Conservation (phyloP, 2,888 invertebrate genomes). For the Matsumyia berberina region DNA sequence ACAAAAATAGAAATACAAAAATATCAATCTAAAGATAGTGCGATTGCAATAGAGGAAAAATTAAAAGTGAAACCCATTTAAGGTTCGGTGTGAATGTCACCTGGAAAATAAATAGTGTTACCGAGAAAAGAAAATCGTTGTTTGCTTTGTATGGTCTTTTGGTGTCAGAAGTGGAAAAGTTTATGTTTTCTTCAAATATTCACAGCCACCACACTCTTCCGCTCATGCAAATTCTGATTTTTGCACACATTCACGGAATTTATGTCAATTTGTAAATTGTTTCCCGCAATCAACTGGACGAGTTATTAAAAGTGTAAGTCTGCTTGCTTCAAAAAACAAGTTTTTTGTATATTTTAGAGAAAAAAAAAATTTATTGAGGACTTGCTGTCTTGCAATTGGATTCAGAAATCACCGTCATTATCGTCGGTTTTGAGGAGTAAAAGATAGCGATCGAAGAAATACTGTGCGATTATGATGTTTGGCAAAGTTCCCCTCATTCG, state of each 20-base stretch:
- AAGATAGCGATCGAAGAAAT: slow-evolving; percentile 6
- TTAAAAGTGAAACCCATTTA: slow-evolving; percentile 57
- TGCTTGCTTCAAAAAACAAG: slow-evolving; percentile 51
- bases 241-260: slow-evolving; percentile 62
- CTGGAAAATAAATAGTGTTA: slow-evolving; percentile 53
- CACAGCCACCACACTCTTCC: not conserved
- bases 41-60: slow-evolving; percentile 16
- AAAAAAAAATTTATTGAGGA: slow-evolving; percentile 31
- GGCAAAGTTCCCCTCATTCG: too few relatives aligned
- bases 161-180: slow-evolving; percentile 35
- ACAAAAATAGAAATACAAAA: slow-evolving; percentile 36
- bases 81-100: slow-evolving; percentile 41
- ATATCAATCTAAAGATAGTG: slow-evolving; percentile 23
- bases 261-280: slow-evolving; percentile 58
- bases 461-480: slow-evolving; percentile 32
- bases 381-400: slow-evolving; percentile 45
- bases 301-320: slow-evolving; percentile 63
- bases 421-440: slow-evolving; percentile 10
- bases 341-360: slow-evolving; percentile 39
- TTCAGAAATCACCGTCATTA: slow-evolving; percentile 46
- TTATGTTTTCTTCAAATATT: not conserved
- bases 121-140: slow-evolving; percentile 32
- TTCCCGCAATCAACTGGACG: slow-evolving; percentile 47
- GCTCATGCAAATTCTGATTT: slow-evolving; percentile 33
- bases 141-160: slow-evolving; percentile 32